Evolutionary conservation across 2,113 vertebrate species (phyloP).

Genomic region (Neogobius melanostomus): DNA sequence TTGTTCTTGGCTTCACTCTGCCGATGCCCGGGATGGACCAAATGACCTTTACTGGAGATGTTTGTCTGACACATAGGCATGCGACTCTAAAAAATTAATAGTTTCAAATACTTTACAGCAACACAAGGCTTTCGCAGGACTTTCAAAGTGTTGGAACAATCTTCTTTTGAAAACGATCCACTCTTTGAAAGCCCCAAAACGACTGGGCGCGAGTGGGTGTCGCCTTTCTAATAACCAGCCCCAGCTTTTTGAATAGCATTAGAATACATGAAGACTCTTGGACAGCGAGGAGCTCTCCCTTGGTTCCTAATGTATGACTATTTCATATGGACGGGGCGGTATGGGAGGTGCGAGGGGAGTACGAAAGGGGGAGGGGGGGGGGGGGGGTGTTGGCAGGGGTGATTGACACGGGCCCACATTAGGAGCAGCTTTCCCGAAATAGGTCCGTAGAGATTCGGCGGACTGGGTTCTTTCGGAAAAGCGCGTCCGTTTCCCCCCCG

Average conservation of each 20-base stretch:
- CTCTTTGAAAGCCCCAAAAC: constrained; percentile 32
- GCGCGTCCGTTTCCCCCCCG: constrained; percentile 74
- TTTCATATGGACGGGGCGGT: constrained; percentile 84
- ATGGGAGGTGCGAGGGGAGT: constrained; percentile 16
- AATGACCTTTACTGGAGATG: no score
- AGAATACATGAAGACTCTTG: constrained; percentile 68
- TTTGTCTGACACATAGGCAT: no score
- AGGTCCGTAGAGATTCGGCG: constrained; percentile 90
- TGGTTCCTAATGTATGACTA: constrained; percentile 96
- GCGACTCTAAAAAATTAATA: no score
- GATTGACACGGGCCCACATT: constrained; percentile 96
- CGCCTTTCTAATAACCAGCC: constrained; percentile 51
- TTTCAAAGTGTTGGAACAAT: background rate
- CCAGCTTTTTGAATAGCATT: constrained; percentile 64
- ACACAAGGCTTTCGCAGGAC: background rate
- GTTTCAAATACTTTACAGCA: no score
- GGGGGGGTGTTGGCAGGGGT: constrained; percentile 85
- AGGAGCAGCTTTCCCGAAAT: constrained; percentile 96
- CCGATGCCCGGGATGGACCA: no score
- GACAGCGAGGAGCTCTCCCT: constrained; percentile 65
- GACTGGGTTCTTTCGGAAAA: constrained; percentile 83
- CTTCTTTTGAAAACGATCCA: background rate
- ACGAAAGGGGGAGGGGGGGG: constrained; percentile 4
- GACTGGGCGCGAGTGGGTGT: constrained; percentile 14
- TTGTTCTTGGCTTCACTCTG: no score